phyloP scores from a whole-genome alignment of 2,113 vertebrate species.

The Dendropsophus ebraccatus region DNA sequence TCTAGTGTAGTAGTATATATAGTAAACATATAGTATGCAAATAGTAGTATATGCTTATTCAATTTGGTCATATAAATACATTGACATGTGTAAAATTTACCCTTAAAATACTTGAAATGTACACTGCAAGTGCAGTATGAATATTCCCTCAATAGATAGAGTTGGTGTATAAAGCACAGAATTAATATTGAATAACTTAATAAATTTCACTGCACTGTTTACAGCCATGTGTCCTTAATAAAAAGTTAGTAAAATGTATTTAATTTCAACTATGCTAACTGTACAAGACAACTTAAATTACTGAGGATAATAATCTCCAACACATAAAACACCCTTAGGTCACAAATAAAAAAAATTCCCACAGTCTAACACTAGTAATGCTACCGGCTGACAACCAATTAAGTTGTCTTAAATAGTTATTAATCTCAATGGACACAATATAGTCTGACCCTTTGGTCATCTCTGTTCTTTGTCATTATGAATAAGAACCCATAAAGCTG shows the following conservation, averaged over 20 bases:
- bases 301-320: neutral
- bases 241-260: neutral
- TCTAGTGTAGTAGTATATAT: too few relatives aligned
- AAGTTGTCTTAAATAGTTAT: neutral
- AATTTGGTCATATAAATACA: too few relatives aligned
- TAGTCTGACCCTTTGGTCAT: slow-evolving; percentile 1
- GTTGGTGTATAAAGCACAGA: neutral
- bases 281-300: slow-evolving; percentile 3
- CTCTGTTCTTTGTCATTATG: slow-evolving; percentile 5
- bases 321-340: slow-evolving; percentile 16
- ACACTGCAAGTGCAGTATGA: neutral
- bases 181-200: neutral
- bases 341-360: neutral
- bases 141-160: neutral
- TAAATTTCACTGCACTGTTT: neutral
- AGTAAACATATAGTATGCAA: too few relatives aligned
- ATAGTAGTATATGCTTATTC: too few relatives aligned
- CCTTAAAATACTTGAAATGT: too few relatives aligned
- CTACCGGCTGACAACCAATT: slow-evolving; percentile 1
- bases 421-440: slow-evolving; percentile 8
- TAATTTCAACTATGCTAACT: neutral
- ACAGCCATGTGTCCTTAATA: neutral
- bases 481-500: neutral
- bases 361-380: neutral
- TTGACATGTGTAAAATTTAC: too few relatives aligned